A percentile compares a stretch with the other conserved stretches of the same genome.
Conservation (phyloP, 2,888 invertebrate species). For the Tricholauxania praeusta region DNA sequence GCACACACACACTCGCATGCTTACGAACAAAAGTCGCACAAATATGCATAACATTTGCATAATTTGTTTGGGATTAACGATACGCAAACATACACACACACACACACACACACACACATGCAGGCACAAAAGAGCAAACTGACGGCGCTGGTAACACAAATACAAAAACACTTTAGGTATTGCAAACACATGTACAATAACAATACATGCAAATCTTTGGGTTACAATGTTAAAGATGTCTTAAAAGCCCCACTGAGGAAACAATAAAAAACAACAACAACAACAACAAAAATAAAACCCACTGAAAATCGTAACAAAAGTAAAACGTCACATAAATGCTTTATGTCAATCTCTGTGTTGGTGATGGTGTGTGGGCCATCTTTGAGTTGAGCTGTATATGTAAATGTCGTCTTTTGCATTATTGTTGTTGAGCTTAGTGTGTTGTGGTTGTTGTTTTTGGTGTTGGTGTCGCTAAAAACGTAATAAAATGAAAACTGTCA, state of each 20-base stretch:
- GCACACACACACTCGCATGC: no score
- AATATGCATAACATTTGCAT: conserved; percentile 32
- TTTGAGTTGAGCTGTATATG: not conserved
- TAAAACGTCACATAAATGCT: conserved; percentile 25
- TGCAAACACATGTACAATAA: not conserved
- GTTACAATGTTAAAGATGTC: conserved; percentile 29
- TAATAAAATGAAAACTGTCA: conserved; percentile 28
- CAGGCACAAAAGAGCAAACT: not conserved
- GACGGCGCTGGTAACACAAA: not conserved
- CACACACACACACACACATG: not conserved
- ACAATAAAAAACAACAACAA: not conserved
- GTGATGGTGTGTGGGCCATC: not conserved
- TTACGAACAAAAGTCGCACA: not conserved
- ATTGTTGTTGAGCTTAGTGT: no score
- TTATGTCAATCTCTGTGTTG: conserved; percentile 21
- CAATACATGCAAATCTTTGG: conserved; percentile 28
- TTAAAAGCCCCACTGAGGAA: conserved; percentile 10
- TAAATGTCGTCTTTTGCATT: conserved; percentile 14
- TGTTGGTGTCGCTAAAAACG: conserved; percentile 2
- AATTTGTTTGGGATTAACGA: conserved; percentile 26
- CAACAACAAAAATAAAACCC: not conserved
- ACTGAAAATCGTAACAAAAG: not conserved
- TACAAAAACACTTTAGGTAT: conserved; percentile 12
- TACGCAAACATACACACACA: conserved; percentile 3
- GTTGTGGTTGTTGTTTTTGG: conserved; percentile 5